These are phyloP conservation scores for Drosophila multiciliata DNA, from an alignment of 2,888 invertebrate genomes.

Conservation along the genomic window DNA sequence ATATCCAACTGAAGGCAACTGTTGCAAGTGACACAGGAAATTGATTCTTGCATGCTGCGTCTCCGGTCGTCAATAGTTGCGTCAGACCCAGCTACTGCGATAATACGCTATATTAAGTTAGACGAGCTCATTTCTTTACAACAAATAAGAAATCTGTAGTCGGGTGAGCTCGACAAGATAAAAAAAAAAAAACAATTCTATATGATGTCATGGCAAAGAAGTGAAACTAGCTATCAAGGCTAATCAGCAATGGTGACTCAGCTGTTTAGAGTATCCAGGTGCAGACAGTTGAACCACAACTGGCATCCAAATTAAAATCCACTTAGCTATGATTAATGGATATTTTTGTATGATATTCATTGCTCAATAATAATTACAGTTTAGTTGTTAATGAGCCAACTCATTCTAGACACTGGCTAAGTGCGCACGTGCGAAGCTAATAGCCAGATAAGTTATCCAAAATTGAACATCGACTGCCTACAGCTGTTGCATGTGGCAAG, in stretches of 20 bases:
- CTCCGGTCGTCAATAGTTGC: conserved; percentile 24
- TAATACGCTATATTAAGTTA: not conserved
- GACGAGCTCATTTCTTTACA: not conserved
- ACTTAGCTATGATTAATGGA: conserved; percentile 45
- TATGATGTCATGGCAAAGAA: not conserved
- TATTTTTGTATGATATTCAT: conserved; percentile 19
- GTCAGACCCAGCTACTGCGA: conserved; percentile 22
- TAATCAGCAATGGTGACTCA: conserved; percentile 25
- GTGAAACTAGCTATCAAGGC: not conserved
- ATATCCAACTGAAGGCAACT: conserved; percentile 18
- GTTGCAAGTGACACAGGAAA: conserved; percentile 51
- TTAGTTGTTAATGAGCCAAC: conserved; percentile 68
- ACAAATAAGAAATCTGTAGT: too few relatives aligned
- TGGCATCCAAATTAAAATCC: conserved; percentile 21
- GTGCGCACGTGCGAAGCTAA: conserved; percentile 13
- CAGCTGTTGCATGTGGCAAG: conserved; percentile 40
- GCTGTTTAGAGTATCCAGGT: conserved; percentile 2
- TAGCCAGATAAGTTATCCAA: conserved; percentile 12
- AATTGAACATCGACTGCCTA: conserved; percentile 15
- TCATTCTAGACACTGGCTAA: conserved; percentile 23
- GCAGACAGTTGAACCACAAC: conserved; percentile 12
- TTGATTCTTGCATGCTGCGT: conserved; percentile 27
- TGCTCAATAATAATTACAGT: conserved; percentile 58
- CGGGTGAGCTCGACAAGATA: too few relatives aligned
- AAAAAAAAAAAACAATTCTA: not conserved